Evolutionary conservation across 2,113 vertebrate species (phyloP).

Genomic region (Plecturocebus donacophilus): DNA sequence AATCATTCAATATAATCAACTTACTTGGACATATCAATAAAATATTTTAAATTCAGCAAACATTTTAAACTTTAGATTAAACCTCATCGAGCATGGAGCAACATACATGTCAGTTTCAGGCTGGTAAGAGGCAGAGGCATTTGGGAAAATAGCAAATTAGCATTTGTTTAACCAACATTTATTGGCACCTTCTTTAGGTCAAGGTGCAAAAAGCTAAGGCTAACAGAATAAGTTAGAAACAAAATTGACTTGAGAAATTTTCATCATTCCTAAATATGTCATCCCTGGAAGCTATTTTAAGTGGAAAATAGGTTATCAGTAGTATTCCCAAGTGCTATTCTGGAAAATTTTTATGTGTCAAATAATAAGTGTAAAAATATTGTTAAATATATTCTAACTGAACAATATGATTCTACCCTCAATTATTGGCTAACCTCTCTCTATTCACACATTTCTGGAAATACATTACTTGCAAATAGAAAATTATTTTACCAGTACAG

Average conservation of each 20-base stretch:
- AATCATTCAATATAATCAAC: background rate
- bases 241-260: background rate
- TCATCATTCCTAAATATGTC: background rate
- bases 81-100: background rate
- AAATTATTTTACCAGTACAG: background rate
- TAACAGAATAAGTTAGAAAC: background rate
- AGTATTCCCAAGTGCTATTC: background rate
- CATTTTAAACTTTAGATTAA: background rate
- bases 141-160: background rate
- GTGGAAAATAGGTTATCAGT: background rate
- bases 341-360: background rate
- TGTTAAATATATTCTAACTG: background rate
- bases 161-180: background rate
- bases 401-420: background rate
- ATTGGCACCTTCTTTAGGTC: background rate
- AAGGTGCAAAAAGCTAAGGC: background rate
- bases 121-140: background rate
- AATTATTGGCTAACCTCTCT: background rate
- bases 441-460: background rate
- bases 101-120: background rate
- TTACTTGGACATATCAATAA: background rate
- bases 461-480: background rate
- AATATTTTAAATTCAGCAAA: background rate
- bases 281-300: background rate
- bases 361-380: conserved; percentile 26